phyloP scores from a whole-genome alignment of 2,113 vertebrate species.

The Hoplias malabaricus region DNA sequence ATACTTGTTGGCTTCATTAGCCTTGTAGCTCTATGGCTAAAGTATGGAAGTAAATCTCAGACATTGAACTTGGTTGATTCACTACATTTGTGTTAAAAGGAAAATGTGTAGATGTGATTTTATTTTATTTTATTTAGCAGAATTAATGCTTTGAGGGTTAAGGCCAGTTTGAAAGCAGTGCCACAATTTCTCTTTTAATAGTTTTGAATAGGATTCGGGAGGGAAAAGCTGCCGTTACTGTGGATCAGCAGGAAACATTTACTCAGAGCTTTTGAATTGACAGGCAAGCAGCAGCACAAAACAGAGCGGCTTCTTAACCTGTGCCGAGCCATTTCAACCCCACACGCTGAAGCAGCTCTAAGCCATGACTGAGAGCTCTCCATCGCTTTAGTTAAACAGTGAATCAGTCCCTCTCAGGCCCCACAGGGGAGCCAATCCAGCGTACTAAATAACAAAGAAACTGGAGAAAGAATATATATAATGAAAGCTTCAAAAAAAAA shows the following conservation, averaged over 20 bases:
- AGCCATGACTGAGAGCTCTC: constrained; percentile 49
- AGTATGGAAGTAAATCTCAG: too few relatives aligned
- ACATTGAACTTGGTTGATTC: not conserved
- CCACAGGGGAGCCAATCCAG: constrained; percentile 54
- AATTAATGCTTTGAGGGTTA: not conserved
- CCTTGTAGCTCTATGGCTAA: not conserved
- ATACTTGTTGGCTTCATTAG: not conserved
- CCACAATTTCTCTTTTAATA: not conserved
- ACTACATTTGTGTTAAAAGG: not conserved
- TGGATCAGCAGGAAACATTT: not conserved
- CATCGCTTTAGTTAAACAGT: constrained; percentile 58
- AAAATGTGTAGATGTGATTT: not conserved
- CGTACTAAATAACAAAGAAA: constrained; percentile 59
- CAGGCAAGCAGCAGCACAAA: constrained; percentile 46
- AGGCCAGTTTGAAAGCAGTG: not conserved
- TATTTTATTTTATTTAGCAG: too few relatives aligned
- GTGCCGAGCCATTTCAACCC: constrained; percentile 55
- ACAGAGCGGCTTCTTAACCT: constrained; percentile 42
- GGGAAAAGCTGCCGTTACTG: not conserved
- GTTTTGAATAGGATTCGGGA: not conserved
- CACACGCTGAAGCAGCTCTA: constrained; percentile 50
- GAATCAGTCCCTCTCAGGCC: constrained; percentile 50
- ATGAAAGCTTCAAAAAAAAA: constrained; percentile 68
- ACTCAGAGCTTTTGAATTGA: constrained; percentile 50
- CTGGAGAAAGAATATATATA: constrained; percentile 65